Evolutionary conservation across 2,113 vertebrate genomes (phyloP).

Genomic region (Erpornis zantholeuca): DNA sequence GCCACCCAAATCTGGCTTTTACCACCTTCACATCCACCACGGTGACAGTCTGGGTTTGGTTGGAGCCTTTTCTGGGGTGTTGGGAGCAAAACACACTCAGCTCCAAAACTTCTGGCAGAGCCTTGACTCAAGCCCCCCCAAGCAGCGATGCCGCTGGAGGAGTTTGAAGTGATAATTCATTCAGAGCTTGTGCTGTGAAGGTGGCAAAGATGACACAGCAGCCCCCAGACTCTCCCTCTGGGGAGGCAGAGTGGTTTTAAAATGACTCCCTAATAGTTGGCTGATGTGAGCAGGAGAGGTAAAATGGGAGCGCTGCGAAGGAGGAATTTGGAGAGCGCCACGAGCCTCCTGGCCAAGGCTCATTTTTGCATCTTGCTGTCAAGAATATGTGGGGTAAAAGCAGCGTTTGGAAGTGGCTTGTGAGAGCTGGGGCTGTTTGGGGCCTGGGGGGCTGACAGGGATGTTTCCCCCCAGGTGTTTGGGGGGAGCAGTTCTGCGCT

Average conservation of each 20-base stretch:
- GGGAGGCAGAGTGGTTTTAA: background rate
- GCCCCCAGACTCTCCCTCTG: background rate
- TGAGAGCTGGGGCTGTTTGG: background rate
- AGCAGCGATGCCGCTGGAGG: rapidly evolving
- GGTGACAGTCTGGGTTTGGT: rapidly evolving
- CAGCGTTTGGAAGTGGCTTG: background rate
- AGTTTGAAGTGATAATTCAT: rapidly evolving
- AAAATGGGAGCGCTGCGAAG: background rate
- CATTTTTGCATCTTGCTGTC: background rate
- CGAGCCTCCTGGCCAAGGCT: background rate
- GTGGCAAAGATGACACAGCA: background rate
- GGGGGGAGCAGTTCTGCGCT: background rate
- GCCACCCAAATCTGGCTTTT: background rate
- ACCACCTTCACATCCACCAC: background rate
- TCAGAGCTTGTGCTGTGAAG: background rate
- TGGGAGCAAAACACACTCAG: background rate
- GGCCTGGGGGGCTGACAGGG: background rate
- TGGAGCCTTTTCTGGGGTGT: background rate
- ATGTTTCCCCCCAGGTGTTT: background rate
- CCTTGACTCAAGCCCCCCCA: background rate
- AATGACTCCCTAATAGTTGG: background rate
- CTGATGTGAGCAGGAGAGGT: background rate
- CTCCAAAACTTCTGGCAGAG: background rate
- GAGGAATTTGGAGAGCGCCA: background rate
- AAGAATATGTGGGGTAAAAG: background rate